Evolutionary conservation across 2,888 invertebrate genomes (phyloP), one percentile per base, ranked within the genome.

Genomic region (Carterocephalus palaemon): DNA sequence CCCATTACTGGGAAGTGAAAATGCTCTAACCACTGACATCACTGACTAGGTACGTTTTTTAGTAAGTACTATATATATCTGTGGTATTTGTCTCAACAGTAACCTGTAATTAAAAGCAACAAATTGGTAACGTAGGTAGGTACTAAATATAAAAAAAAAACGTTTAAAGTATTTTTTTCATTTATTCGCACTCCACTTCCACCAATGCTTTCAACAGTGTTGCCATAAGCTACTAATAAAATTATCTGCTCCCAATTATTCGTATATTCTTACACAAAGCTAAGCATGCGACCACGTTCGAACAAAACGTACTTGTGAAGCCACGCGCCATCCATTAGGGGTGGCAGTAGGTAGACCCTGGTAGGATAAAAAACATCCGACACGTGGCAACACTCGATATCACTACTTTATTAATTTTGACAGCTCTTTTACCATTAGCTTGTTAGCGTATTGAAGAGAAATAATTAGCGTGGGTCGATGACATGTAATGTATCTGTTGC

Each of bases 321-420:
- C 65, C 82, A 82, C 82, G 80, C 75, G 81, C 46, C 69, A 28
- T 56, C 78, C 80, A 81, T 82, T 82, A 82, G 69, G 60, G 60
- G 62, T 53, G 49, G 62, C 53, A 60, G 54, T 53, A 49, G 53
- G 68, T 72, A 67, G 55, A 59, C 41, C 22, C 4, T 38, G 12
- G 8, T 23, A 5, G 31, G 37, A 37, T 45, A 37, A 38, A 45
- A 59, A 57, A 66, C 62, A 57, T 60, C 37, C 24, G 65, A 9
- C 81, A 77, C 81, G 79, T 63, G 81, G 59, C 70, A 71, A 69
- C 74, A 80, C 81, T 79, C 65, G 77, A 80, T 80, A 79, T 57
- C 53, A 59, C 67, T 72, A 77, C 66, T 80, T 78, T 73, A 79
- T 79, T 80, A 79, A 76, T 77, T 72, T 58, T 66, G 74, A 71